A percentile compares a stretch with the other conserved stretches of the same genome.
Conservation (phyloP, 2,113 vertebrate species). For the Phoenicopterus ruber region DNA sequence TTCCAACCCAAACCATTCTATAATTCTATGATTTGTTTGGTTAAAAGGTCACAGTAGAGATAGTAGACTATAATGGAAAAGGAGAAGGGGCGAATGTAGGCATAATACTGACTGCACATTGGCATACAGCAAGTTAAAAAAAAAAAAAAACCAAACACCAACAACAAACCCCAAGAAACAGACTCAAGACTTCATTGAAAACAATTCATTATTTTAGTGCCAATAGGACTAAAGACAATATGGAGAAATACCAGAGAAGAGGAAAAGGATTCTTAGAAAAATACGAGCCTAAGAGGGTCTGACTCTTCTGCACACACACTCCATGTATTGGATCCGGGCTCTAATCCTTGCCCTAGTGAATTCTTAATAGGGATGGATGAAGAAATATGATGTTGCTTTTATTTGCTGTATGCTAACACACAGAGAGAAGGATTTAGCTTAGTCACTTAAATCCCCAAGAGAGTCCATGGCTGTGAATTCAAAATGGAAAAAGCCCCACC, state of each 20-base stretch:
- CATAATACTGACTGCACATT: not conserved
- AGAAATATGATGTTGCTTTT: not conserved
- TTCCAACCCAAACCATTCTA: too few species aligned
- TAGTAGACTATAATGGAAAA: not conserved
- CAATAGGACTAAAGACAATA: not conserved
- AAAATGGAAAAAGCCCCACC: not conserved
- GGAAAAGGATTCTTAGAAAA: not conserved
- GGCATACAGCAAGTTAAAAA: not conserved
- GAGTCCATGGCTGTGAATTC: not conserved
- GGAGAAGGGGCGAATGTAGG: not conserved
- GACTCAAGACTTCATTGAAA: not conserved
- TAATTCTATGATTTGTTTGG: not conserved
- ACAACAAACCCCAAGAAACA: not conserved
- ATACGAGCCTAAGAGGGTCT: not conserved
- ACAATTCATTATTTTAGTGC: not conserved
- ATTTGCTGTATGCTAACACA: not conserved
- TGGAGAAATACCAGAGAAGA: not conserved
- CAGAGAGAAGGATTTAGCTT: not conserved
- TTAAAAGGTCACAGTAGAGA: not conserved
- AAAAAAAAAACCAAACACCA: not conserved
- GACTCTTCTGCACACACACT: not conserved
- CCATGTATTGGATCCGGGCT: not conserved
- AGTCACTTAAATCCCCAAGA: not conserved
- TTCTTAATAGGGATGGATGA: not conserved
- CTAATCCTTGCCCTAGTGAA: not conserved